These are phyloP conservation scores for Martes flavigula DNA, from an alignment of 2,797 vertebrate genomes.

Conservation along the genomic window DNA sequence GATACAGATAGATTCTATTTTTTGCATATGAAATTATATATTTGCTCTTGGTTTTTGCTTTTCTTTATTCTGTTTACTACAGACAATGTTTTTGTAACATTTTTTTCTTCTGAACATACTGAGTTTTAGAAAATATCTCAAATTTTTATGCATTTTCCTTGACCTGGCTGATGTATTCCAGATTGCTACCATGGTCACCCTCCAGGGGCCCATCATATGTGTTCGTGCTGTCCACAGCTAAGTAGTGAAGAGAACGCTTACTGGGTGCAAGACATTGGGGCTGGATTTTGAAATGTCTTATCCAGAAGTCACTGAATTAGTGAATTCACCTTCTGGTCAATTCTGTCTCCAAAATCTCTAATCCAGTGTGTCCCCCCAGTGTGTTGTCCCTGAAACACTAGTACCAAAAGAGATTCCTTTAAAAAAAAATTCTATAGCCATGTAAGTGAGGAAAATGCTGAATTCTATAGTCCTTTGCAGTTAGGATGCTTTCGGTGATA, in stretches of 20 bases:
- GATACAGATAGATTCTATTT: neutral
- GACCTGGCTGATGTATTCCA: neutral
- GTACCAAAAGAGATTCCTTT: neutral
- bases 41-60: neutral
- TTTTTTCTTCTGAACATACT: constrained; percentile 30
- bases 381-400: neutral
- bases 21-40: neutral
- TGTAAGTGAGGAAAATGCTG: neutral
- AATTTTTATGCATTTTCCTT: neutral
- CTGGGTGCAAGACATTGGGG: neutral
- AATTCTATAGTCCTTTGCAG: neutral
- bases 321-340: neutral
- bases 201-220: neutral
- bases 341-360: neutral
- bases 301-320: neutral
- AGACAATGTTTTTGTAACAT: neutral
- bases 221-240: neutral
- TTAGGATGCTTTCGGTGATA: neutral
- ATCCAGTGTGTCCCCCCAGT: neutral
- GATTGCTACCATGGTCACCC: neutral
- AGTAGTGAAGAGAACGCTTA: neutral
- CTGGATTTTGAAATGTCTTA: neutral
- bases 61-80: neutral
- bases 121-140: neutral
- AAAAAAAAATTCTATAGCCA: neutral